Percentiles rank a stretch among this genome's conserved stretches.
These are phyloP conservation scores for Peromyscus aztecus DNA, from an alignment of 2,797 vertebrate species.

Conservation along the genomic window DNA sequence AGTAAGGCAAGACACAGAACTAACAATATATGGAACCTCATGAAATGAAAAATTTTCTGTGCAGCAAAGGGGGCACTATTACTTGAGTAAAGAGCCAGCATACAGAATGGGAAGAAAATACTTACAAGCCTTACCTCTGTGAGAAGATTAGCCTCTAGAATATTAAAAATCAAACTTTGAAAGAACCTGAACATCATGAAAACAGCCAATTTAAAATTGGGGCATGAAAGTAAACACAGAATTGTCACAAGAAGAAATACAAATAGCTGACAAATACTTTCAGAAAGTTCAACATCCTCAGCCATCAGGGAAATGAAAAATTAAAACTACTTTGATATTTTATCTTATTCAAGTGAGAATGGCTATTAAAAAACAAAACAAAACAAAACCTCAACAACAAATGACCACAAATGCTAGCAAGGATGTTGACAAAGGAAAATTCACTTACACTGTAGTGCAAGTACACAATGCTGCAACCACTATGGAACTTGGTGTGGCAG, in stretches of 20 bases:
- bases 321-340: neutral
- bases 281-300: neutral
- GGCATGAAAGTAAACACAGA: neutral
- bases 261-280: neutral
- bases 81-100: neutral
- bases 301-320: neutral
- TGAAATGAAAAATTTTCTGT: neutral
- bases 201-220: neutral
- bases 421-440: neutral
- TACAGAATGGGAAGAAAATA: neutral
- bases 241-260: neutral
- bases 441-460: neutral
- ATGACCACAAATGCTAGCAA: neutral
- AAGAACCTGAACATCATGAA: neutral
- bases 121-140: neutral
- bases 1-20: neutral
- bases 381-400: neutral
- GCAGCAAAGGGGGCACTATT: neutral
- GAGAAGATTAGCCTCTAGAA: neutral
- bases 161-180: neutral
- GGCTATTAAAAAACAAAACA: neutral
- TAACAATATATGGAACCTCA: neutral
- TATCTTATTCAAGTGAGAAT: neutral
- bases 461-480: neutral
- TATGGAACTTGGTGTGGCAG: neutral